These are phyloP conservation scores for Trachymyrmex cornetzi DNA, from an alignment of 1,140 invertebrate genomes.

Conservation along the genomic window DNA sequence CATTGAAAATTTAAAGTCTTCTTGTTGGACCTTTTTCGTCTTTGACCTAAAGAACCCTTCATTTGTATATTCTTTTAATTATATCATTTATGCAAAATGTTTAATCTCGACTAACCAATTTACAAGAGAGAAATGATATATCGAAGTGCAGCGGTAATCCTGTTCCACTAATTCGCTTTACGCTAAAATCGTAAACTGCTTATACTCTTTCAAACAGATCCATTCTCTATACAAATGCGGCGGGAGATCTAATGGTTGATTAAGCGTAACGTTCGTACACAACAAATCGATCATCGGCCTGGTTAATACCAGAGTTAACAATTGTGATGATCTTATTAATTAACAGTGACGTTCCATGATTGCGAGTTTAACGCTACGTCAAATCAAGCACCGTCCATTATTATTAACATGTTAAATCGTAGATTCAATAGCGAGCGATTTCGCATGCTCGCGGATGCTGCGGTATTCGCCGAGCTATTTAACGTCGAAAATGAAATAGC, in stretches of 20 bases:
- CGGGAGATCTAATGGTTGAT: conserved; percentile 28
- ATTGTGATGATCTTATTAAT: conserved; percentile 62
- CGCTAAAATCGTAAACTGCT: conserved; percentile 23
- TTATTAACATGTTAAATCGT: conserved; percentile 33
- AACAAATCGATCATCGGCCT: conserved; percentile 33
- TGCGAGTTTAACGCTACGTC: conserved; percentile 35
- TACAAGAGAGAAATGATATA: neutral
- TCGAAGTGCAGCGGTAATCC: conserved; percentile 1
- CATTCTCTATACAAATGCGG: conserved; percentile 19
- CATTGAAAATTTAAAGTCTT: neutral
- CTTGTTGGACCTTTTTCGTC: no score
- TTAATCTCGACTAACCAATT: conserved; percentile 9
- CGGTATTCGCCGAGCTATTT: no score
- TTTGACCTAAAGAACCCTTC: no score
- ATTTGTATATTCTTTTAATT: conserved; percentile 1
- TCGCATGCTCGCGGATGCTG: neutral
- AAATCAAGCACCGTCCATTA: conserved; percentile 3
- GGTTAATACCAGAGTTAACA: conserved; percentile 50
- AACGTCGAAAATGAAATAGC: conserved; percentile 8
- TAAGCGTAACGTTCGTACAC: conserved; percentile 37
- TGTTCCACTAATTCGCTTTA: conserved; percentile 27
- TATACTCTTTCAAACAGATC: conserved; percentile 45
- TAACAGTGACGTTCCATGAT: conserved; percentile 31
- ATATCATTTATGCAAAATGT: neutral
- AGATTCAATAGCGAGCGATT: neutral